A percentile compares a stretch with the other conserved stretches of the same genome.
These are phyloP conservation scores for Montipora foliosa DNA, from an alignment of 64 coral and sea anemone genomes.

Conservation along the genomic window DNA sequence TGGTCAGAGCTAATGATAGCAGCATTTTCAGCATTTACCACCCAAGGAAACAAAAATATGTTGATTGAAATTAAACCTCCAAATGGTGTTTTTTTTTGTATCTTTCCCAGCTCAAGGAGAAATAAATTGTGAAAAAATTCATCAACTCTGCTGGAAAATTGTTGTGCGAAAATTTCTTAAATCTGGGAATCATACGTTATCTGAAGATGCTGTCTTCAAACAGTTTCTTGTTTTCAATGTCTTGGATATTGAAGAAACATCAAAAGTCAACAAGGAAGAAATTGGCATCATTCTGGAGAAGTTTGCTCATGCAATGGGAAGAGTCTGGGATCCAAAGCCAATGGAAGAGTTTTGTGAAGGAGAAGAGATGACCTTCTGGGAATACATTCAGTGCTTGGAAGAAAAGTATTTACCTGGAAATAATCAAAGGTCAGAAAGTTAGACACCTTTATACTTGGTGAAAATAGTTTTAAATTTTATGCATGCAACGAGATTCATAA, in stretches of 20 bases:
- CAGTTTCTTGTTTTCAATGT: conserved; percentile 93
- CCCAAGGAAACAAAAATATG: too few relatives aligned
- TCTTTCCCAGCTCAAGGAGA: conserved; percentile 7
- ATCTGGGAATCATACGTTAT: conserved; percentile 60
- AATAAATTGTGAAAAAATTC: conserved; percentile 59
- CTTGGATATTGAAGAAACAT: conserved; percentile 83
- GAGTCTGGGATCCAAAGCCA: conserved; percentile 75
- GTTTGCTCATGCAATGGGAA: conserved; percentile 84
- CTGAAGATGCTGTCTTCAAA: conserved; percentile 83
- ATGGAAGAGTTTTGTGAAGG: conserved; percentile 74
- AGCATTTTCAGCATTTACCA: too few relatives aligned
- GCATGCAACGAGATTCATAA: too few relatives aligned
- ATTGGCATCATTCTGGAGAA: conserved; percentile 86
- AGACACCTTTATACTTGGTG: too few relatives aligned
- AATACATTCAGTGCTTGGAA: conserved; percentile 90
- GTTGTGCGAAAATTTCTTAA: conserved; percentile 82
- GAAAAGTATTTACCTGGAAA: conserved; percentile 69
- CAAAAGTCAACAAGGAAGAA: conserved; percentile 87
- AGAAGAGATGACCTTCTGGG: conserved; percentile 87
- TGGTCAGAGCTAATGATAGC: too few relatives aligned
- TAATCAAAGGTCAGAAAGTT: conserved; percentile 62
- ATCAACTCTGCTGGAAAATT: conserved; percentile 87
- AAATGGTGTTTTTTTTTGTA: not conserved
- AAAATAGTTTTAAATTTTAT: too few relatives aligned
- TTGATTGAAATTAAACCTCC: not conserved